These are phyloP conservation scores for Tetragonisca angustula DNA, from an alignment of 2,888 invertebrate genomes.

Conservation along the genomic window DNA sequence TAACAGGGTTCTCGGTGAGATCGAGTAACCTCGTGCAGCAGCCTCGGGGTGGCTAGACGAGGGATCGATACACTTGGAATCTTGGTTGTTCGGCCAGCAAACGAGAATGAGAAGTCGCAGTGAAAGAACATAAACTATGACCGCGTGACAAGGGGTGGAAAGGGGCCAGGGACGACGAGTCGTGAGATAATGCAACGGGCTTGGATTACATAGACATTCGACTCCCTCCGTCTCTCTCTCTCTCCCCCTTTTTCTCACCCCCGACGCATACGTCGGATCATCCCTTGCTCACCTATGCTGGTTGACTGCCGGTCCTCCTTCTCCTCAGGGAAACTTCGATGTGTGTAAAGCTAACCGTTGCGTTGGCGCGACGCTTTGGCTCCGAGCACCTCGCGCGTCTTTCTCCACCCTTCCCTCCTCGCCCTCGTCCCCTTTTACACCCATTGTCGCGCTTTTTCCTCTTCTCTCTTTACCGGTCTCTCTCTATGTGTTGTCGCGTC, in stretches of 20 bases:
- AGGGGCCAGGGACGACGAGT: constrained; percentile 4
- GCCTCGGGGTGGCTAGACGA: constrained; percentile 8
- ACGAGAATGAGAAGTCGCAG: constrained; percentile 25
- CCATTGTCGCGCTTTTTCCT: background rate
- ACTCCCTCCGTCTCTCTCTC: too few species aligned
- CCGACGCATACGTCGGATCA: background rate
- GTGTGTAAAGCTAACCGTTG: constrained; percentile 39
- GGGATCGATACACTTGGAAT: constrained; percentile 40
- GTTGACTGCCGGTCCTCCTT: background rate
- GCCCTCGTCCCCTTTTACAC: background rate
- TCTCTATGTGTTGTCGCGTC: background rate
- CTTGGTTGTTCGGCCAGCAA: constrained; percentile 21
- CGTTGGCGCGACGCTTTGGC: constrained; percentile 62
- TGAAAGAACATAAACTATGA: constrained; percentile 45
- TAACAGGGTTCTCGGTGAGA: constrained; percentile 39
- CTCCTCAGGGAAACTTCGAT: background rate
- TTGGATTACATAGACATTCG: constrained; percentile 25
- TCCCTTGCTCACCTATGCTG: background rate
- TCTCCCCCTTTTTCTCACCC: too few species aligned
- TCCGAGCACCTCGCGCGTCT: constrained; percentile 22
- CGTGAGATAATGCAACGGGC: constrained; percentile 44
- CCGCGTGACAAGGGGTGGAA: constrained; percentile 11
- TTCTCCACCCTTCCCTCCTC: background rate
- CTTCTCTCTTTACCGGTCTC: background rate
- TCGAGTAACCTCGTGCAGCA: constrained; percentile 20